Conservation (phyloP, 2,888 invertebrate species). For the Aleiodes leptofemur region DNA sequence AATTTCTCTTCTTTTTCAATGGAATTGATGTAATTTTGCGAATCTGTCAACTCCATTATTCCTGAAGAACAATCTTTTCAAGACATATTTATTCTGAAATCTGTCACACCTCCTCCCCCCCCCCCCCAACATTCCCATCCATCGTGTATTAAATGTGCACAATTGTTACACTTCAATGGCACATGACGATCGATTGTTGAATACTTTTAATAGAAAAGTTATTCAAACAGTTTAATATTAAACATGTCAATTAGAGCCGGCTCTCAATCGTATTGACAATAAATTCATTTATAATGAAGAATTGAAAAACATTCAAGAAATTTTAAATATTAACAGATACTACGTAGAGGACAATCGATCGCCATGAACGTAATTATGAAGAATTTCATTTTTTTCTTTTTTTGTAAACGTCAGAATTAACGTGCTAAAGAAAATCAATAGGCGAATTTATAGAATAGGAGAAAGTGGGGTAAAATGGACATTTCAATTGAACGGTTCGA, state of each 20-base stretch:
- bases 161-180: neutral
- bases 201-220: neutral
- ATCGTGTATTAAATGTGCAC: too few relatives aligned
- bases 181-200: slow-evolving; percentile 1
- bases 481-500: too few relatives aligned
- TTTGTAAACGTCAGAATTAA: neutral
- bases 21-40: too few relatives aligned
- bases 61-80: neutral
- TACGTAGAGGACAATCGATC: neutral
- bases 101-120: neutral
- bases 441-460: neutral
- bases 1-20: too few relatives aligned
- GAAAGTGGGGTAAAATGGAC: neutral
- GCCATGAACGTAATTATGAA: neutral
- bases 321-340: too few relatives aligned
- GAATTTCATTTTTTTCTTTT: neutral
- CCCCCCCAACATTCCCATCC: too few relatives aligned
- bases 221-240: neutral
- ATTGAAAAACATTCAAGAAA: neutral
- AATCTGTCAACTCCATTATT: too few relatives aligned
- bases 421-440: neutral
- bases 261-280: slow-evolving; percentile 39
- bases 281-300: neutral
- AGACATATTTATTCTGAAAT: neutral
- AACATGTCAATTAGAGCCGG: slow-evolving; percentile 36